These are phyloP conservation scores for Wasmannia auropunctata DNA, from an alignment of 1,140 invertebrate species.

Conservation along the genomic window DNA sequence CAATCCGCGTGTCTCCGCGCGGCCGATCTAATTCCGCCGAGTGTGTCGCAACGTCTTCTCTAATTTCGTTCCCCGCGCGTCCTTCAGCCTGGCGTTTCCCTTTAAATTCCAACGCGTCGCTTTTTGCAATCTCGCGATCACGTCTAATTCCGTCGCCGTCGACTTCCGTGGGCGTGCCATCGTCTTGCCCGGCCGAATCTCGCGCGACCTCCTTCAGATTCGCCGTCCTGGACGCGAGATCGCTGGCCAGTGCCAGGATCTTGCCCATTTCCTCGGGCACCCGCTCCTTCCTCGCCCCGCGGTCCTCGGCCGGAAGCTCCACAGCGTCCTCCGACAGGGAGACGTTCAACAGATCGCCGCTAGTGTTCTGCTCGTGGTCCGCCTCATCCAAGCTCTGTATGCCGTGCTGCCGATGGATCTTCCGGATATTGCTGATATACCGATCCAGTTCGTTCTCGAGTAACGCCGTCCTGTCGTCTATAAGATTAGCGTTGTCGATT, in stretches of 20 bases:
- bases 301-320: conserved; percentile 50
- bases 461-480: conserved; percentile 2
- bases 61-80: conserved; percentile 69
- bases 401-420: conserved; percentile 70
- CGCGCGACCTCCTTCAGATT: background rate
- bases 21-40: conserved; percentile 62
- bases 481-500: background rate
- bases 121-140: background rate
- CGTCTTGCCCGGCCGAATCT: background rate
- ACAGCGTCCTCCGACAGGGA: conserved; percentile 75
- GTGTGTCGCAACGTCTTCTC: conserved; percentile 63
- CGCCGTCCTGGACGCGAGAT: conserved; percentile 62
- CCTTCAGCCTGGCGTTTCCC: conserved; percentile 50
- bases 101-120: conserved; percentile 40
- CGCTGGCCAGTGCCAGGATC: conserved; percentile 65
- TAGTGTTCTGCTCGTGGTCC: conserved; percentile 80
- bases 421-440: conserved; percentile 79
- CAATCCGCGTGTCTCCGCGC: conserved; percentile 29
- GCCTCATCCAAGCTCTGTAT: conserved; percentile 71
- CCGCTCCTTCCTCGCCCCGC: conserved; percentile 43
- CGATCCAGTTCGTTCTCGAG: conserved; percentile 77
- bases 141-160: conserved; percentile 26
- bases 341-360: conserved; percentile 79
- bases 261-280: conserved; percentile 48
- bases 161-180: background rate